A percentile compares a stretch with the other conserved stretches of the same genome.
phyloP scores from a whole-genome alignment of 2,113 vertebrate species.

The Erythrocercus mccallii region DNA sequence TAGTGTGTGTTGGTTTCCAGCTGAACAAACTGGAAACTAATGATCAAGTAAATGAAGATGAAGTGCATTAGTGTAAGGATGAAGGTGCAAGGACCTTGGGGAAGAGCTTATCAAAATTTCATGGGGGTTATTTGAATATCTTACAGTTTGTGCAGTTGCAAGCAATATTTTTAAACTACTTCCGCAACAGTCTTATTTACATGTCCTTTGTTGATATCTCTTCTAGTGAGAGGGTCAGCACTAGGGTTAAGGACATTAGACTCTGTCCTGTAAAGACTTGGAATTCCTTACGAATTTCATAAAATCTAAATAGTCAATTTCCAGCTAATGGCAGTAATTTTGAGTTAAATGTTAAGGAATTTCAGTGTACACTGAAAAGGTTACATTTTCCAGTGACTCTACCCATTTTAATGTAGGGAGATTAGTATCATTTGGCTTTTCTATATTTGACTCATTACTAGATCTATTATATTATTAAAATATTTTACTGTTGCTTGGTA shows the following conservation, averaged over 20 bases:
- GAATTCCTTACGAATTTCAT: background rate
- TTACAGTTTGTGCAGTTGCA: conserved; percentile 44
- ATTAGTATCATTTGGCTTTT: background rate
- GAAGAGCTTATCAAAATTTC: conserved; percentile 70
- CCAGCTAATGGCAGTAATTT: background rate
- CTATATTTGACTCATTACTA: background rate
- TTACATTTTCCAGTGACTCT: background rate
- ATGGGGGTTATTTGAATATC: conserved; percentile 50
- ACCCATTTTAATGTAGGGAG: background rate
- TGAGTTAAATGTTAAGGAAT: background rate
- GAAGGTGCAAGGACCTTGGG: conserved; percentile 67
- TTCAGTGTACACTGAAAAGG: background rate
- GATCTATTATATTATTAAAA: background rate
- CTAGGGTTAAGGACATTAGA: background rate
- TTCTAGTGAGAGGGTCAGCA: background rate
- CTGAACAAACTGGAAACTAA: conserved; percentile 81
- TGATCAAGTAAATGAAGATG: conserved; percentile 81
- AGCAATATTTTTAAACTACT: conserved; percentile 34
- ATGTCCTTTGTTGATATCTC: conserved; percentile 10
- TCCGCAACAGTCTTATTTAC: conserved; percentile 14
- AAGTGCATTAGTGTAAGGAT: conserved; percentile 70
- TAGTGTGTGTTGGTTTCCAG: conserved; percentile 81
- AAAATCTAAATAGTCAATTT: background rate
- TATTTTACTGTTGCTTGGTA: background rate
- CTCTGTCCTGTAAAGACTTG: background rate